Evolutionary conservation across 1,140 invertebrate species (phyloP).

Genomic region (Neomicropteryx cornuta): DNA sequence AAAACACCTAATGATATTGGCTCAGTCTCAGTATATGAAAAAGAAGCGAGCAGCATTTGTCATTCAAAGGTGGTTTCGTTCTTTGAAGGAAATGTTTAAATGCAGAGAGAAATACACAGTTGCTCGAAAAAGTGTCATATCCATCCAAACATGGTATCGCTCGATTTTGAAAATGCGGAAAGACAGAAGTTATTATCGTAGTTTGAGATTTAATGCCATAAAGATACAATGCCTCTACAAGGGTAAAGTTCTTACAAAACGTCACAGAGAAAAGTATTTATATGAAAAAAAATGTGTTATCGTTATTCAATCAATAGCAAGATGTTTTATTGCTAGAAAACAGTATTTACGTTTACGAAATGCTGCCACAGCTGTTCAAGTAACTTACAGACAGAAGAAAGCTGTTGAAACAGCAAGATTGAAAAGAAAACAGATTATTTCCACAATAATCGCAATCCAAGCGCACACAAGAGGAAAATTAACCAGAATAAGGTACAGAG

Average conservation of each 20-base stretch:
- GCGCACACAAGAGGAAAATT: no score
- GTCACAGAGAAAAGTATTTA: slow-evolving; percentile 20
- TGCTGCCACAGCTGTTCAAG: slow-evolving; percentile 25
- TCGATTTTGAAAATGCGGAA: slow-evolving; percentile 21
- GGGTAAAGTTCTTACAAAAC: slow-evolving; percentile 6
- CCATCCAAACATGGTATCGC: slow-evolving; percentile 21
- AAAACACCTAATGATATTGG: slow-evolving; percentile 19
- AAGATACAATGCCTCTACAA: slow-evolving; percentile 19
- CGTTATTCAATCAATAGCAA: slow-evolving; percentile 26
- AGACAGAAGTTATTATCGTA: slow-evolving; percentile 16
- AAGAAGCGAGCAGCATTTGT: slow-evolving; percentile 23
- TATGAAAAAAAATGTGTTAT: slow-evolving; percentile 19
- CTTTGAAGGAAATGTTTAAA: slow-evolving; percentile 21
- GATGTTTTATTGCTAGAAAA: slow-evolving; percentile 21
- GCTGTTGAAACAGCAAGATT: background rate
- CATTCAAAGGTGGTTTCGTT: slow-evolving; percentile 42
- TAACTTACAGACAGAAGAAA: slow-evolving; percentile 23
- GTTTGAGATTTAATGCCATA: slow-evolving; percentile 10
- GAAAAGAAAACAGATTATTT: no score
- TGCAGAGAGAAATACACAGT: slow-evolving; percentile 12
- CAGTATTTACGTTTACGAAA: slow-evolving; percentile 20
- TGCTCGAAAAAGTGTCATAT: slow-evolving; percentile 10
- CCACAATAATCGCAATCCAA: no score
- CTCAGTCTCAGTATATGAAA: slow-evolving; percentile 25
- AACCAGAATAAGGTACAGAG: no score